Evolutionary conservation across 1,140 invertebrate species (phyloP).

Genomic region (Drosophila gunungcola): DNA sequence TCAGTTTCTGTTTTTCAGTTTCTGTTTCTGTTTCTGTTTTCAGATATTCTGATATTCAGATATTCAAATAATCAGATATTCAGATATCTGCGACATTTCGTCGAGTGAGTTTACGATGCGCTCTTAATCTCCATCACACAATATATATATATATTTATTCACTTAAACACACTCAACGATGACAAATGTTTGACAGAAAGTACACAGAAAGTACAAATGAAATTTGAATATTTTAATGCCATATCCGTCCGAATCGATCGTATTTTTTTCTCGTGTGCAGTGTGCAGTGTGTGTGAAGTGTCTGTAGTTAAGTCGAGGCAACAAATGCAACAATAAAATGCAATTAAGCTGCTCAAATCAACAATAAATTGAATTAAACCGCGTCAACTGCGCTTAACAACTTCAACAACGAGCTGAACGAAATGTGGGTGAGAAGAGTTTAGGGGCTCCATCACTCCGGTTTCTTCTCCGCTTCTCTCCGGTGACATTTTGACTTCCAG

Average conservation of each 20-base stretch:
- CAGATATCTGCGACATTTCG: constrained; percentile 34
- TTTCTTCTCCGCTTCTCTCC: not conserved
- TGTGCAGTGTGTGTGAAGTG: constrained; percentile 2
- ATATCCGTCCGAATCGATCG: not conserved
- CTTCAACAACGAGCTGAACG: constrained; percentile 5
- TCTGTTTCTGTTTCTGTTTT: no score
- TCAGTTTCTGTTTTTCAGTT: not conserved
- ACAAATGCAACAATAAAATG: constrained; percentile 62
- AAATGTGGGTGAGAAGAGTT: constrained; percentile 35
- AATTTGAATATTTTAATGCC: not conserved
- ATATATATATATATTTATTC: not conserved
- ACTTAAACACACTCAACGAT: not conserved
- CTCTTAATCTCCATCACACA: not conserved
- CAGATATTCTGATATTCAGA: no score
- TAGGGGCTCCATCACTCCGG: constrained; percentile 1
- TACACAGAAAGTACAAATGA: no score
- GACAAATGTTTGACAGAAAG: not conserved
- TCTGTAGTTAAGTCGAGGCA: constrained; percentile 27
- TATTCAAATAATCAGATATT: not conserved
- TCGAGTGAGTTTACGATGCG: constrained; percentile 26
- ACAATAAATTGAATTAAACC: constrained; percentile 78
- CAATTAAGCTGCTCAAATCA: constrained; percentile 74
- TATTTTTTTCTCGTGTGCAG: constrained; percentile 8
- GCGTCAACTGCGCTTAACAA: constrained; percentile 50
- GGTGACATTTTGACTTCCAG: not conserved